Base-by-base conservation (phyloP, 2,888 invertebrate genomes). In the Acanthoscelides obtectus region DNA sequence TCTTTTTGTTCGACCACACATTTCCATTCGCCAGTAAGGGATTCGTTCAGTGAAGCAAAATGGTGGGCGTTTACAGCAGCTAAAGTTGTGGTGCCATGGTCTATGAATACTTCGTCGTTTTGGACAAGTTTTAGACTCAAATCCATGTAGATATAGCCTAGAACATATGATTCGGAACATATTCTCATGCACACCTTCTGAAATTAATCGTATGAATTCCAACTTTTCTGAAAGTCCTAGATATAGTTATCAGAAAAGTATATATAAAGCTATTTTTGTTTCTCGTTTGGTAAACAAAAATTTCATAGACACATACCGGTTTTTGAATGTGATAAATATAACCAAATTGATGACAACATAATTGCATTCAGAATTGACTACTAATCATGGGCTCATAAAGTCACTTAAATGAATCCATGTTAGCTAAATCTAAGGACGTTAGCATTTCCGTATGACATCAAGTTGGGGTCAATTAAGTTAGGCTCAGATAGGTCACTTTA, bases 1-100 rank as follows among this genome's bases (percentile, higher is more conserved):
- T 89, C 88, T 19, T 79, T 80, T 77, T 89, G 88, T 72, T 85
- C 83, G 0, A 89, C 84, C 6, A 87, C 76, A 77, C 89, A 89
- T 74, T 83, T 84, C 89, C 89, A 89, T 65, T 84, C 78, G 6
- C 89, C 89, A 2, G 82, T 79, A 76, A 88, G 85, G 0, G 86
- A 84, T 68, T 70, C 74, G 74, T 87, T 87, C 65, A 87, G 72
- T 12, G 78, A 71, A 2, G 82, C 77, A 68, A 88, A 79, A 65
- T 81, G 75, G 74, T 87, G 85, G 12, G 82, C 77, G 77, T 86
- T 85, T 20, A 87, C 87, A 12, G 87, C 86, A 22, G 87, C 82
- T 27, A 88, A 84, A 0, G 87, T 87, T 0, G 85, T 83, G 20
- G 74, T 75, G 8, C 88, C 88, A 77, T 87, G 87, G 81, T 88